These are phyloP conservation scores for Eulemur coronatus DNA, from an alignment of 2,797 vertebrate genomes.

Conservation along the genomic window DNA sequence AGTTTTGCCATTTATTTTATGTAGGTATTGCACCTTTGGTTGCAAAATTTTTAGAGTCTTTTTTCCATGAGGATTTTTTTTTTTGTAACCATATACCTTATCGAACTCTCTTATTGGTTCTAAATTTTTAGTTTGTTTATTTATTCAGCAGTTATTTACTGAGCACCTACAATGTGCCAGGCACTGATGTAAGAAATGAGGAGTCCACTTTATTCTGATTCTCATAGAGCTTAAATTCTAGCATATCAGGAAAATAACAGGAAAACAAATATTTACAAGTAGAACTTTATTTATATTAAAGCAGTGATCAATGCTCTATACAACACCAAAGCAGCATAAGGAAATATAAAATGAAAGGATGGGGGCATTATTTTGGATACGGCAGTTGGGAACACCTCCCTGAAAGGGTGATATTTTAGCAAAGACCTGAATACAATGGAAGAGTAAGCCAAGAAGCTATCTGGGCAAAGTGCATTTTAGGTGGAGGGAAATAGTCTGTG, in stretches of 20 bases:
- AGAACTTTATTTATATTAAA: background rate
- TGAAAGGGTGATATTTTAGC: background rate
- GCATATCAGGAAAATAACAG: background rate
- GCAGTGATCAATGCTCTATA: background rate
- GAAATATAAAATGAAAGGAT: background rate
- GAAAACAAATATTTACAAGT: constrained; percentile 24
- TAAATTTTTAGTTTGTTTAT: constrained; percentile 14
- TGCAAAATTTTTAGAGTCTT: background rate
- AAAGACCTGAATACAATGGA: background rate
- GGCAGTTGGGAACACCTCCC: background rate
- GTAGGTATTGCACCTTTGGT: background rate
- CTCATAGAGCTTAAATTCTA: background rate
- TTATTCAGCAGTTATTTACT: background rate
- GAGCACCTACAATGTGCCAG: background rate
- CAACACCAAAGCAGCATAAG: background rate
- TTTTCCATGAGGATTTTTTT: background rate
- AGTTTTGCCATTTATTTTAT: background rate
- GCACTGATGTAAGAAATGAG: background rate
- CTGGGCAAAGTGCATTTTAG: background rate
- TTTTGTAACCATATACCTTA: background rate
- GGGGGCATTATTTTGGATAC: background rate
- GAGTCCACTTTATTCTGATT: background rate
- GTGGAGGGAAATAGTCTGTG: background rate
- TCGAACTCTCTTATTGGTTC: background rate
- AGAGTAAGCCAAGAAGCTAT: background rate